These are phyloP conservation scores for Scaptomyza tumidula DNA, from an alignment of 2,888 invertebrate genomes.

Conservation along the genomic window DNA sequence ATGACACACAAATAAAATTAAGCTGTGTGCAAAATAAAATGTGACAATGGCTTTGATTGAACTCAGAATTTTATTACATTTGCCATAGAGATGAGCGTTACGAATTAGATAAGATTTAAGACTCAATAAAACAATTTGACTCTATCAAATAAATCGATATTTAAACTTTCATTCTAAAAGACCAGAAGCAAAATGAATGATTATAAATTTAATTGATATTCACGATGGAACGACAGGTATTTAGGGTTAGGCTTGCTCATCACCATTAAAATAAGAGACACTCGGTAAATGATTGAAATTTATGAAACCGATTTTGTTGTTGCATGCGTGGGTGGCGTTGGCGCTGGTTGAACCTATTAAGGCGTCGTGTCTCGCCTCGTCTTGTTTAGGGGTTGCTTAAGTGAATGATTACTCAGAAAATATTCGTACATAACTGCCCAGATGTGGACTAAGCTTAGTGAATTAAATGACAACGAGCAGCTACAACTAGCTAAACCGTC, in stretches of 20 bases:
- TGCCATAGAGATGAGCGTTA: background rate
- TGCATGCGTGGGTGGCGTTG: constrained; percentile 29
- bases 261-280: constrained; percentile 21
- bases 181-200: too few relatives aligned
- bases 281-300: constrained; percentile 33
- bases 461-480: constrained; percentile 13
- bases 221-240: background rate
- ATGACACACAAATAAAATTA: constrained; percentile 8
- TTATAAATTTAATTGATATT: background rate
- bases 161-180: too few relatives aligned
- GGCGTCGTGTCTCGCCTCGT: too few relatives aligned
- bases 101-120: background rate
- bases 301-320: constrained; percentile 11
- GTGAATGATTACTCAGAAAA: constrained; percentile 69
- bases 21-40: constrained; percentile 2
- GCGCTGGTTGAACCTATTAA: constrained; percentile 28
- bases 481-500: background rate
- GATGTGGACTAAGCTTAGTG: constrained; percentile 36
- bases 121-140: too few relatives aligned
- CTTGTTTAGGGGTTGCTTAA: constrained; percentile 47
- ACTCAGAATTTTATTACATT: background rate
- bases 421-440: constrained; percentile 28
- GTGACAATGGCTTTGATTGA: constrained; percentile 1
- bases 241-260: constrained; percentile 20
- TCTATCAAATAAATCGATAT: background rate